Conservation (phyloP, 2,888 invertebrate genomes). For the Alcis repandata region DNA sequence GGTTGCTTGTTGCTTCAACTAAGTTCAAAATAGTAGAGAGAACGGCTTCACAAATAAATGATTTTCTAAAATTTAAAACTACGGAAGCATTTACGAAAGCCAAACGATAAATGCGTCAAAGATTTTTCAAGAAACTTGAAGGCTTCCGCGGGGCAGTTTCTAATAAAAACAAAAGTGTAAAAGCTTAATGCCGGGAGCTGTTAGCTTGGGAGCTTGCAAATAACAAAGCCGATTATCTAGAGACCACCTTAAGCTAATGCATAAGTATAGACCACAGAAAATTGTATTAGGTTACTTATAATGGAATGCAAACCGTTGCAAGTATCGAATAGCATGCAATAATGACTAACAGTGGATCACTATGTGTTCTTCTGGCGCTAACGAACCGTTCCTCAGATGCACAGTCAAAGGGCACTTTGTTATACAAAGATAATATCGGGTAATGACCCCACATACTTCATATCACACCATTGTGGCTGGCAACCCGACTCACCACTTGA, state of each 20-base stretch:
- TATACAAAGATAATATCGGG: constrained; percentile 61
- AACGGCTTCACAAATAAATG: neutral
- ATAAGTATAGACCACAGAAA: neutral
- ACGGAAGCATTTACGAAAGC: neutral
- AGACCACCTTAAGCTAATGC: neutral
- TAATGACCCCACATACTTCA: constrained; percentile 56
- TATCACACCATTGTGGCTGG: constrained; percentile 49
- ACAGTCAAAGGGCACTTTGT: constrained; percentile 63
- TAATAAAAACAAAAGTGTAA: constrained; percentile 21
- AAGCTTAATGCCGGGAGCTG: constrained; percentile 18
- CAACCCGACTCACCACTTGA: constrained; percentile 46
- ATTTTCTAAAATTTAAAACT: constrained; percentile 4
- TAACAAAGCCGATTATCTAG: constrained; percentile 21
- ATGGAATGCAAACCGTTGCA: constrained; percentile 35
- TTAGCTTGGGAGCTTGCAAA: constrained; percentile 19
- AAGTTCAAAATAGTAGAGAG: constrained; percentile 1
- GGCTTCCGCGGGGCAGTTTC: constrained; percentile 12
- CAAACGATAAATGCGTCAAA: constrained; percentile 16
- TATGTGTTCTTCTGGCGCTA: constrained; percentile 58
- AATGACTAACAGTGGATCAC: constrained; percentile 52
- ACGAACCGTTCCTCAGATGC: constrained; percentile 52
- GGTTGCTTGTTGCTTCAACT: constrained; percentile 20
- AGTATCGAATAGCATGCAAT: constrained; percentile 50
- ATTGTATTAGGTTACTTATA: neutral
- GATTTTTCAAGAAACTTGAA: constrained; percentile 12